Evolutionary conservation across 2,888 invertebrate species (phyloP).

Genomic region (Drosophila austrosaltans): DNA sequence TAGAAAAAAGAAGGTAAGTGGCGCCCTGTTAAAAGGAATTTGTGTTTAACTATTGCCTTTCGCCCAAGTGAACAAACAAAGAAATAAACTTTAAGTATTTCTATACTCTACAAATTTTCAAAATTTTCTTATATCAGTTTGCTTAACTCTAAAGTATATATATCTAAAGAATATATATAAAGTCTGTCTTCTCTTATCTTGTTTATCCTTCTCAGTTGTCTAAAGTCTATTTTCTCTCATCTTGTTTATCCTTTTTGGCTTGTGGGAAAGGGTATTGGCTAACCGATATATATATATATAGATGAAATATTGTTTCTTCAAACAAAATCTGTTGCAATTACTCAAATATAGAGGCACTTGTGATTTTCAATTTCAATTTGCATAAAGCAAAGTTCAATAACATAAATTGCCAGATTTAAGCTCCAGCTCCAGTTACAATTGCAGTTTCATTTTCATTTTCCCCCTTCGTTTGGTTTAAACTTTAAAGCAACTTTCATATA

Average conservation of each 20-base stretch:
- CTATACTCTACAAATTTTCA: background rate
- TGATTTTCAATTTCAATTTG: slow-evolving; percentile 51
- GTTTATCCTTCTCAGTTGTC: too few species aligned
- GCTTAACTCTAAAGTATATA: background rate
- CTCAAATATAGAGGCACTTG: slow-evolving; percentile 23
- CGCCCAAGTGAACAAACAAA: slow-evolving; percentile 12
- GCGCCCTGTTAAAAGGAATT: slow-evolving; percentile 40
- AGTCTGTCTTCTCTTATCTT: too few species aligned
- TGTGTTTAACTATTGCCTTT: slow-evolving; percentile 15
- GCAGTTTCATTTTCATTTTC: slow-evolving; percentile 34
- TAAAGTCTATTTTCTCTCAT: background rate
- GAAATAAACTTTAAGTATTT: background rate
- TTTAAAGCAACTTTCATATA: slow-evolving; percentile 63
- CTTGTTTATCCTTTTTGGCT: slow-evolving; percentile 7
- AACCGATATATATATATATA: background rate
- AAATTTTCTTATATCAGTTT: too few species aligned
- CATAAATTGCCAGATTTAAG: slow-evolving; percentile 57
- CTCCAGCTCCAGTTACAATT: slow-evolving; percentile 2
- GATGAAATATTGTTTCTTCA: slow-evolving; percentile 47
- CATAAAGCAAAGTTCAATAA: slow-evolving; percentile 69
- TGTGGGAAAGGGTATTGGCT: slow-evolving; percentile 23
- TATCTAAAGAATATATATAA: too few species aligned
- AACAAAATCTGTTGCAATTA: slow-evolving; percentile 53
- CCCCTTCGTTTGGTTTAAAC: slow-evolving; percentile 56
- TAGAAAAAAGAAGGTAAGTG: slow-evolving; percentile 45